Base-by-base conservation (phyloP, 2,113 vertebrate genomes). In the Drymodes brunneopygia region DNA sequence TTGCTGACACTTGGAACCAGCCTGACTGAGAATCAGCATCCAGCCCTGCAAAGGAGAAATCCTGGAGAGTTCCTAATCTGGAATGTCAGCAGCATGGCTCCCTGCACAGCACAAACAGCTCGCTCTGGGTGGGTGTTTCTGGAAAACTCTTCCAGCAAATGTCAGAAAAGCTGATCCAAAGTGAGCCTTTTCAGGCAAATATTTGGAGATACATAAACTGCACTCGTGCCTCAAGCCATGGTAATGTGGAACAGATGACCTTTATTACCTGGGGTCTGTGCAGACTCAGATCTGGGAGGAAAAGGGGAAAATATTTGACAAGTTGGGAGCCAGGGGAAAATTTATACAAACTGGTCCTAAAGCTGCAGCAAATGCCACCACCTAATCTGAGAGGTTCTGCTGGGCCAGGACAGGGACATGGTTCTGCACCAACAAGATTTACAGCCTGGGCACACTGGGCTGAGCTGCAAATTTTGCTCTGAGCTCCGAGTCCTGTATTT, bases 131-230 rank as follows among this genome's bases (percentile, higher is more conserved):
- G 96, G 79, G 64, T 71, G 87, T 62, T 86, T 88, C 85, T 94
- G 86, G 92, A 91, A 73, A 86, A 51, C 35, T 47, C 8, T 51
- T 53, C 88, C 93, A 90, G 92, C 64, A 71, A 88, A 83, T 78
- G 92, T 83, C 90, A 86, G 54, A 56, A 95, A 90, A 86, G n/a
- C 15, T 12, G 71, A 81, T 95, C 94, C 94, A 96, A 88, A 90
- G 85, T 0, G 38, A 94, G 88, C 0, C 4, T 94, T 96, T 90
- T 82, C 93, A 88, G 84, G 94, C 78, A 95, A 69, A 77, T 90
- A 73, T 80, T 82, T 96, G 96, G 92, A 91, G 93, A 80, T 85
- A 15, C 64, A 62, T 33, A 66, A 91, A 81, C 92, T 85, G 10
- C 62, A 31, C 81, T 94, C 56, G 31, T 94, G 86, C 94, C 94